Percentiles rank a stretch among this genome's conserved stretches.
These are phyloP conservation scores for Limnephilus rhombicus DNA, from an alignment of 2,888 invertebrate species.

Conservation along the genomic window DNA sequence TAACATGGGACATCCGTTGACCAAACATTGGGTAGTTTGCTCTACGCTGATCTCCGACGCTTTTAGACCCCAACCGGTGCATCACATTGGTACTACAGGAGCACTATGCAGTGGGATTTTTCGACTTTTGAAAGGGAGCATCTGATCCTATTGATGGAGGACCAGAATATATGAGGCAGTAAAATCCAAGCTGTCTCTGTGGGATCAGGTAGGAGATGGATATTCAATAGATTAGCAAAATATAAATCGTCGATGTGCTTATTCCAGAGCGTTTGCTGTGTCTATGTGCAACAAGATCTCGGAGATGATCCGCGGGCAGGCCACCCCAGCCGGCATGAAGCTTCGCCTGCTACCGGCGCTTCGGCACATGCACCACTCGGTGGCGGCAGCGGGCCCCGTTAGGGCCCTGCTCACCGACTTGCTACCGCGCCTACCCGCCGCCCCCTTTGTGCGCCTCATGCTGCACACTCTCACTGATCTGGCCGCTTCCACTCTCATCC, in stretches of 20 bases:
- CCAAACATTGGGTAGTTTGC: too few relatives aligned
- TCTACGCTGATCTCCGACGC: too few relatives aligned
- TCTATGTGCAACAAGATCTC: constrained; percentile 97
- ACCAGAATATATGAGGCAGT: too few relatives aligned
- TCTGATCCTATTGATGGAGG: too few relatives aligned
- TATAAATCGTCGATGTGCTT: constrained; percentile 26
- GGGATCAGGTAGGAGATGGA: too few relatives aligned
- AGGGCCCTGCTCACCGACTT: constrained; percentile 73
- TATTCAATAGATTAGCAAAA: neutral
- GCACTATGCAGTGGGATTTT: too few relatives aligned
- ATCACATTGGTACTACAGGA: too few relatives aligned
- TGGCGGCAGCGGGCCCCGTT: constrained; percentile 85
- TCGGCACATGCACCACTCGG: constrained; percentile 94
- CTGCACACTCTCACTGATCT: constrained; percentile 92
- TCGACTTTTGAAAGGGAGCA: too few relatives aligned
- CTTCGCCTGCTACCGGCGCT: constrained; percentile 93
- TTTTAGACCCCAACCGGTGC: too few relatives aligned
- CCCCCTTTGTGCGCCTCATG: constrained; percentile 74
- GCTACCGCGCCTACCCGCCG: constrained; percentile 74
- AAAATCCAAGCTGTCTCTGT: too few relatives aligned
- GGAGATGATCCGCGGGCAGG: constrained; percentile 95
- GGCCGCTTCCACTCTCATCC: constrained; percentile 92
- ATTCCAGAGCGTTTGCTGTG: constrained; percentile 91
- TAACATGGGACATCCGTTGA: too few relatives aligned
- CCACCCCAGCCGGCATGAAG: constrained; percentile 95